A percentile compares a stretch with the other conserved stretches of the same genome.
Conservation (phyloP, 1,140 invertebrate genomes). For the Hycleus cichorii region DNA sequence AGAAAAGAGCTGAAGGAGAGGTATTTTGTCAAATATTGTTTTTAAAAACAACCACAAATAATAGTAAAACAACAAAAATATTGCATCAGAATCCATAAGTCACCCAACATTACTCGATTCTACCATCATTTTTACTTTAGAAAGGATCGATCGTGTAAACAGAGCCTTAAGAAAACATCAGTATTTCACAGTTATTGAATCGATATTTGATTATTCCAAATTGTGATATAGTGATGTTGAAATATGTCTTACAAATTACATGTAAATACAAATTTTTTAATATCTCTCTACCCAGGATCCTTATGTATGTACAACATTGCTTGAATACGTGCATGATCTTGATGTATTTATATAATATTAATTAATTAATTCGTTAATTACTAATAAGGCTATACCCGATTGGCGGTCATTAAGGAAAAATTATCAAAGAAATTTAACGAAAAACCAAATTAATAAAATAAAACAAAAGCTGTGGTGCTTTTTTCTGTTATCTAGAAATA, state of each 20-base stretch:
- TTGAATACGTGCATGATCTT: slow-evolving; percentile 15
- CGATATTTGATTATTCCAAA: no score
- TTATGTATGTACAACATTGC: slow-evolving; percentile 21
- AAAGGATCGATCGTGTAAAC: no score
- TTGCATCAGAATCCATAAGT: no score
- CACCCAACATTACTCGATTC: background rate
- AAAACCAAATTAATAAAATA: background rate
- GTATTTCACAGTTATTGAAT: no score
- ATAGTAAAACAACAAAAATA: no score
- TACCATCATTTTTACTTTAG: background rate
- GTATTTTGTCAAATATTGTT: slow-evolving; percentile 44
- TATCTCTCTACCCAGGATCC: slow-evolving; percentile 24
- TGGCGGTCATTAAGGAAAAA: slow-evolving; percentile 11
- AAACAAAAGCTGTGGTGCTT: background rate
- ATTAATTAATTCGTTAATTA: background rate
- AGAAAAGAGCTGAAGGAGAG: slow-evolving; percentile 91
- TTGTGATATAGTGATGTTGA: background rate
- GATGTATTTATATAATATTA: background rate
- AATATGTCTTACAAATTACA: background rate
- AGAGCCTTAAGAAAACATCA: no score
- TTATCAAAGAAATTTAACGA: background rate
- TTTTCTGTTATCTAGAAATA: background rate
- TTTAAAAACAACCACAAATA: no score
- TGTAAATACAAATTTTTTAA: slow-evolving; percentile 3
- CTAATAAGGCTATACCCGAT: slow-evolving; percentile 14